phyloP scores from a whole-genome alignment of 2,888 invertebrate genomes.

The Dasysyrphus tricinctus region DNA sequence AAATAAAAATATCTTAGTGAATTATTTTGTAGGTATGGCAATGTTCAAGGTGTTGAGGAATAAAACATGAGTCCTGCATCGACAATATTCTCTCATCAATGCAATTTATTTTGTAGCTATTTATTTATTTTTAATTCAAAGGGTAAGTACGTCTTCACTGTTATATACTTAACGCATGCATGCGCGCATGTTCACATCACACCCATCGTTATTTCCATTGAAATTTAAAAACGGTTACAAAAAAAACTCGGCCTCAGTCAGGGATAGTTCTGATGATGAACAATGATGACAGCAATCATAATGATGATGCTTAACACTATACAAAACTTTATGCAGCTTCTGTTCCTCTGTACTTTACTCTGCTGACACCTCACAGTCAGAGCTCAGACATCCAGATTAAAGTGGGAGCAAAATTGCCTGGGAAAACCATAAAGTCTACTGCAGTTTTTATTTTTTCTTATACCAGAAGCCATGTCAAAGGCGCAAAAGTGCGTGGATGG shows the following conservation, averaged over 20 bases:
- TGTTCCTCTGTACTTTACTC: conserved; percentile 37
- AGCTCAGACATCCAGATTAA: conserved; percentile 48
- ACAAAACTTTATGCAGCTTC: conserved; percentile 55
- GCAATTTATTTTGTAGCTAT: neutral
- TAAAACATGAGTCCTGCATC: too few species aligned
- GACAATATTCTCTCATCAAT: neutral
- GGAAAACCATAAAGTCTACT: conserved; percentile 42
- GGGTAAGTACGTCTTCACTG: conserved; percentile 2
- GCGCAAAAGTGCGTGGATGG: conserved; percentile 70
- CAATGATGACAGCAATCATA: conserved; percentile 27
- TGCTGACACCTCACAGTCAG: conserved; percentile 45
- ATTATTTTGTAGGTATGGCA: too few species aligned
- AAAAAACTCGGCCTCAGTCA: conserved; percentile 14
- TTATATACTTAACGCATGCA: conserved; percentile 60
- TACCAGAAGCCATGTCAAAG: conserved; percentile 51
- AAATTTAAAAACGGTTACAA: conserved; percentile 38
- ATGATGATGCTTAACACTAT: conserved; percentile 57
- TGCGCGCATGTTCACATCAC: conserved; percentile 34
- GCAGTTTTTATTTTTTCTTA: neutral
- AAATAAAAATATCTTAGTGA: too few species aligned
- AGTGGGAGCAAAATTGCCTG: conserved; percentile 64
- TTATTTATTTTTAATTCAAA: neutral
- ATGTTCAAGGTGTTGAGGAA: too few species aligned
- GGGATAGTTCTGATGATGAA: conserved; percentile 32
- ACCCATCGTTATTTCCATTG: conserved; percentile 60